Evolutionary conservation across 2,113 vertebrate species (phyloP).

Genomic region (Phylloscopus trochiloides): DNA sequence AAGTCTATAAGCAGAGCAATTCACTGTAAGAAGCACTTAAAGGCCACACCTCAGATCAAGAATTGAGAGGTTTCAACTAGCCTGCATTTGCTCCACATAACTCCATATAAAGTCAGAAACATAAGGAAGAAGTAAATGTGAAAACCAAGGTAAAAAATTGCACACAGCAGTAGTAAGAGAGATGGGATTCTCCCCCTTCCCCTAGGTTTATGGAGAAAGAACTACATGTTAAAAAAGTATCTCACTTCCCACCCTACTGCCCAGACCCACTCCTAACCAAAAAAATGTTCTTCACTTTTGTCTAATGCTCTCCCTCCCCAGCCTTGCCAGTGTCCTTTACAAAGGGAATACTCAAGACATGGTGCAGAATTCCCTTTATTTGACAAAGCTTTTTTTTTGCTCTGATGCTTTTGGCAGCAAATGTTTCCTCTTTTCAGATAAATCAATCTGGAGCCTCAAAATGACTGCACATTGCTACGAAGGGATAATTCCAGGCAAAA

Average conservation of each 20-base stretch:
- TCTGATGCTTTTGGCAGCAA: background rate
- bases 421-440: background rate
- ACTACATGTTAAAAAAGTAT: background rate
- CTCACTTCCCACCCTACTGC: background rate
- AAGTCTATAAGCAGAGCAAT: background rate
- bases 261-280: background rate
- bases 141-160: background rate
- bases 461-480: background rate
- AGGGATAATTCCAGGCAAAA: background rate
- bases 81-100: background rate
- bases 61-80: background rate
- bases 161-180: background rate
- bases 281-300: background rate
- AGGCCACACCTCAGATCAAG: background rate
- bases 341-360: background rate
- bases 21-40: background rate
- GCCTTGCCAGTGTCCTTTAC: background rate
- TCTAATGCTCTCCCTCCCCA: background rate
- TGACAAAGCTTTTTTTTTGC: background rate
- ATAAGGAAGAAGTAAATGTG: background rate
- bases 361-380: background rate
- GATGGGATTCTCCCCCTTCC: background rate
- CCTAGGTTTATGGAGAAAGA: background rate
- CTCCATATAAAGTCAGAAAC: background rate
- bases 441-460: background rate